Evolutionary conservation across 2,888 invertebrate genomes (phyloP), one percentile per base, ranked within the genome.

Genomic region (Teleiodes luculella): DNA sequence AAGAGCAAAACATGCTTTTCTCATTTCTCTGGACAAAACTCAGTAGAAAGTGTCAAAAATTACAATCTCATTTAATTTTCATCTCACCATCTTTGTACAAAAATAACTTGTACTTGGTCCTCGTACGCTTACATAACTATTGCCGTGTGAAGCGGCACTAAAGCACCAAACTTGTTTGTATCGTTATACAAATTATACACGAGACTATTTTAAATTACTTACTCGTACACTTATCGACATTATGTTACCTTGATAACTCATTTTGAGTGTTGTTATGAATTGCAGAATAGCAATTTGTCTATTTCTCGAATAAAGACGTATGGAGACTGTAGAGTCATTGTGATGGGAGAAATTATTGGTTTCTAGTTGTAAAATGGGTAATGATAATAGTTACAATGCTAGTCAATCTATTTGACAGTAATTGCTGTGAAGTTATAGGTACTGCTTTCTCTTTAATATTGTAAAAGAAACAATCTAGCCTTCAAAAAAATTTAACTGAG

Each of bases 41-140:
- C n/a, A n/a, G n/a, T n/a, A n/a, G n/a, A n/a, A n/a, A n/a, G n/a
- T n/a, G n/a, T n/a, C n/a, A n/a, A n/a, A n/a, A n/a, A n/a, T n/a
- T n/a, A n/a, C n/a, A n/a, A n/a, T n/a, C n/a, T n/a, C n/a, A n/a
- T n/a, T n/a, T n/a, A n/a, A n/a, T n/a, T n/a, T n/a, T 24, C 24
- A 24, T 24, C 24, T 24, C 24, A 24, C 6, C 53, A 48, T 56
- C 55, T 57, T 18, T 4, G 10, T 16, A 28, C 28, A 57, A 56
- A 52, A 35, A 43, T 28, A 7, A 54, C 63, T 59, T 60, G 50
- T 64, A 60, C 62, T 55, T 65, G 64, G 20, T 53, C 43, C 52
- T 50, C 43, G 56, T 33, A 37, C 24, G 35, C 39, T 48, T 49
- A 36, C 13, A n/a, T 18, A 52, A 52, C 30, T 20, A 35, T 11